Conservation (phyloP, 2,888 invertebrate species). For the Laspeyria flexula region DNA sequence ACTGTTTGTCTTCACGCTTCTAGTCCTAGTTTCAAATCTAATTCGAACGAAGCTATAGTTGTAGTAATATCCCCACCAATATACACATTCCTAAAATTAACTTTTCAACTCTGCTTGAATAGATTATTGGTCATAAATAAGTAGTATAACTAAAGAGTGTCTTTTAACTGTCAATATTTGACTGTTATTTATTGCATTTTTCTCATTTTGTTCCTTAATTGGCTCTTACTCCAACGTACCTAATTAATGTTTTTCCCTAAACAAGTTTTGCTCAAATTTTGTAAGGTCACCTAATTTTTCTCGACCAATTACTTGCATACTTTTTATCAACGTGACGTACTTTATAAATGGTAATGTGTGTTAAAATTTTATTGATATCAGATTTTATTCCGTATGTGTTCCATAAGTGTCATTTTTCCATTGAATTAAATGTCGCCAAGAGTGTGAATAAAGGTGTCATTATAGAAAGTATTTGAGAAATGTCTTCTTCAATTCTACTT, state of each 20-base stretch:
- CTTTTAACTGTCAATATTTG: background rate
- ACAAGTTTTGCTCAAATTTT: slow-evolving; percentile 58
- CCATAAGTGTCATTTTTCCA: background rate
- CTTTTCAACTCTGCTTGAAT: slow-evolving; percentile 19
- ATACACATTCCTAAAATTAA: slow-evolving; percentile 23
- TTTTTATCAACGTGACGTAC: slow-evolving; percentile 12
- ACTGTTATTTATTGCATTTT: background rate
- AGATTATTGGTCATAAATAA: slow-evolving; percentile 25
- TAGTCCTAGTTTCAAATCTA: slow-evolving; percentile 37
- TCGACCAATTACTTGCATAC: background rate
- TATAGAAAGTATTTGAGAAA: no score
- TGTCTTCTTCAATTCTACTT: no score
- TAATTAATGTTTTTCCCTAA: slow-evolving; percentile 14
- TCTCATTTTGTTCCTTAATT: background rate
- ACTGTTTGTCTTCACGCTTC: slow-evolving; percentile 29
- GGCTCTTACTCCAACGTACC: slow-evolving; percentile 1
- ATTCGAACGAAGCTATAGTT: slow-evolving; percentile 20
- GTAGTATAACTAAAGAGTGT: slow-evolving; percentile 6
- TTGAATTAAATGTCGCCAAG: background rate
- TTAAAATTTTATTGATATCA: no score
- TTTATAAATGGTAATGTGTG: no score
- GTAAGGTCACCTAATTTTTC: slow-evolving; percentile 22
- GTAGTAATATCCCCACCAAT: slow-evolving; percentile 33
- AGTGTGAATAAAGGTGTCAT: no score
- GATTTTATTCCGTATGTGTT: background rate